These are phyloP conservation scores for Trichechus manatus DNA, from an alignment of 2,113 vertebrate genomes.

Conservation along the genomic window DNA sequence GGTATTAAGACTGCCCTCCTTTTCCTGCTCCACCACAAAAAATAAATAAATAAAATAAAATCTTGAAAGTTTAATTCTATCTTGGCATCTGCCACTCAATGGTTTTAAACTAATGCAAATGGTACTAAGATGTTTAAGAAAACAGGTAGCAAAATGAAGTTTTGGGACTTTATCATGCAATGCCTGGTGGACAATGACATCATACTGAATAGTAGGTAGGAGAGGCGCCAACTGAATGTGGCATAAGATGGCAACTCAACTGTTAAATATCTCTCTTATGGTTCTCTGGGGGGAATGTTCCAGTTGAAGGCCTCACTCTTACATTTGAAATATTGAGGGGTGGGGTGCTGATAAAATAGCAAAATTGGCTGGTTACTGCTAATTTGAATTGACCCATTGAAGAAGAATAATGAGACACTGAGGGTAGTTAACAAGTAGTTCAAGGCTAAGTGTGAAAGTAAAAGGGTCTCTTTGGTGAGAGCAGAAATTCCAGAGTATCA, in stretches of 20 bases:
- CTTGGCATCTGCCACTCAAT: not conserved
- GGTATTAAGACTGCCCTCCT: not conserved
- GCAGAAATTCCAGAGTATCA: not conserved
- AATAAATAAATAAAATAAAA: too few relatives aligned
- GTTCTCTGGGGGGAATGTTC: accelerated
- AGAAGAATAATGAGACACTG: not conserved
- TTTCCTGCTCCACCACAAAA: not conserved
- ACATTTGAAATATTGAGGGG: not conserved
- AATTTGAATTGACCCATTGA: not conserved
- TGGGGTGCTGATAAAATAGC: not conserved
- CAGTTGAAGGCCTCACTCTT: accelerated
- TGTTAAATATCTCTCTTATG: not conserved
- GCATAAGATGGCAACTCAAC: not conserved
- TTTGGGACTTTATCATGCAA: not conserved
- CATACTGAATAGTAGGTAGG: not conserved
- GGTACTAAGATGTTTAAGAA: not conserved
- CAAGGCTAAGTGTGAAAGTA: not conserved
- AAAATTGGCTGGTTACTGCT: not conserved
- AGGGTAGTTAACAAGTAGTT: not conserved
- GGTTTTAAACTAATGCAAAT: not conserved
- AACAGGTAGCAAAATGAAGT: not conserved
- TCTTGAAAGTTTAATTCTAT: not conserved
- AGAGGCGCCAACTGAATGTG: not conserved
- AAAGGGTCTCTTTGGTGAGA: not conserved
- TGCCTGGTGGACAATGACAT: not conserved